Evolutionary conservation across 2,113 vertebrate genomes (phyloP), one percentile per base, ranked within the genome.

Genomic region (Ceyx cyanopectus): DNA sequence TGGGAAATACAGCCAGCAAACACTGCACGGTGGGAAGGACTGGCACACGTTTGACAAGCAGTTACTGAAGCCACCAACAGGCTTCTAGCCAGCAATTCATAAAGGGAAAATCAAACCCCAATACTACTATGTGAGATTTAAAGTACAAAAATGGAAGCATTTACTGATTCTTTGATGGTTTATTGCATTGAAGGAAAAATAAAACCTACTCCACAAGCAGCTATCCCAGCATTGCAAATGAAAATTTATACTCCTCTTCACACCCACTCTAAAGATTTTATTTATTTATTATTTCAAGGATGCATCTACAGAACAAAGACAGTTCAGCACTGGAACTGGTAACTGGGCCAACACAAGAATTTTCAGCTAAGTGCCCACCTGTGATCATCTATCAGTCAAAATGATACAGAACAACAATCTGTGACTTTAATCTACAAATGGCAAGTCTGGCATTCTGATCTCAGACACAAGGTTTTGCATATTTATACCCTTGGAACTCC

Each of bases 11-110:
- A 37, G 20, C 30, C 23, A 26, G 34, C 10, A 32, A 50, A 14
- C 15, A 4, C 0, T 5, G 12, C 2, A 7, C 19, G 19, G 18
- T 22, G 43, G 30, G 1, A 48, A 82, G 24, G 4, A 54, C 20
- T 45, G 58, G 13, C 6, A 45, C 3, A 12, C 65, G 37, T 43
- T 50, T 70, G 61, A 48, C 10, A 23, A 51, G 16, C 48, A 14
- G 15, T 9, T 65, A 50, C 29, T 45, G 45, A 87, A 79, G 9
- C 34, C 63, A 34, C 1, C 1, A 2, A 53, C 20, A 68, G 48
- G 22, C 15, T 45, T 68, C 14, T 16, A 29, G 27, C 14, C 32
- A 29, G 54, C 50, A 70, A 12, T 60, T 34, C 43, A 56, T 14
- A 75, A 7, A 74, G 7, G 12, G 9, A 85, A 12, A 79, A 90